These are phyloP conservation scores for Pedetes capensis DNA, from an alignment of 2,113 vertebrate species.

Conservation along the genomic window DNA sequence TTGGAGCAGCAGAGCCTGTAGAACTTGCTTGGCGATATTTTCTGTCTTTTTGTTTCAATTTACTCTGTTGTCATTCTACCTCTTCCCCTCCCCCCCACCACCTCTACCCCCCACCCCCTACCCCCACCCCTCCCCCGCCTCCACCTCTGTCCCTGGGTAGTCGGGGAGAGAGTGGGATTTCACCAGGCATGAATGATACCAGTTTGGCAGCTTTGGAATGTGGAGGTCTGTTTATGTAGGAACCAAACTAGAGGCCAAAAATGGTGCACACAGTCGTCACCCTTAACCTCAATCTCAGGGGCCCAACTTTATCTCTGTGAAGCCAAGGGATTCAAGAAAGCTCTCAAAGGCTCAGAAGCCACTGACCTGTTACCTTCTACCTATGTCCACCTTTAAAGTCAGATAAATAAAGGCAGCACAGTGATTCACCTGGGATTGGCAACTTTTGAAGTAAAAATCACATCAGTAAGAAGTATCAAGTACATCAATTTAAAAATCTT, in stretches of 20 bases:
- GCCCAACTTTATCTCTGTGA: neutral
- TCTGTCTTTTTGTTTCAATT: neutral
- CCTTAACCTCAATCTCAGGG: neutral
- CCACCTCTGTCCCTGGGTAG: neutral
- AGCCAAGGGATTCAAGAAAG: neutral
- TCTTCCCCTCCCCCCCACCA: neutral
- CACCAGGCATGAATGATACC: slow-evolving; percentile 37
- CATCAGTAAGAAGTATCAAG: neutral
- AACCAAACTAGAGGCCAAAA: neutral
- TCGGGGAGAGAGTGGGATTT: neutral
- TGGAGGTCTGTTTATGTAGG: slow-evolving; percentile 24
- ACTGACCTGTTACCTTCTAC: neutral
- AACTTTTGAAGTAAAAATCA: neutral
- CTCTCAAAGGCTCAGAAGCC: neutral
- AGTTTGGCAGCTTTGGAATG: neutral
- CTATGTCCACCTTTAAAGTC: neutral
- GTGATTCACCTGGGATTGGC: neutral
- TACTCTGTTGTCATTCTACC: neutral
- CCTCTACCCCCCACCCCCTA: neutral
- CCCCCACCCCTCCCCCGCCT: too few relatives aligned
- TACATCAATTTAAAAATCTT: neutral
- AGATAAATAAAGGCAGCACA: neutral
- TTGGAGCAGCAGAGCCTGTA: slow-evolving; percentile 28
- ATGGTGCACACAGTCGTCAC: neutral
- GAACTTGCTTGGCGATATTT: slow-evolving; percentile 8